These are phyloP conservation scores for Glaucidium brasilianum DNA, from an alignment of 2,113 vertebrate species.

Conservation along the genomic window DNA sequence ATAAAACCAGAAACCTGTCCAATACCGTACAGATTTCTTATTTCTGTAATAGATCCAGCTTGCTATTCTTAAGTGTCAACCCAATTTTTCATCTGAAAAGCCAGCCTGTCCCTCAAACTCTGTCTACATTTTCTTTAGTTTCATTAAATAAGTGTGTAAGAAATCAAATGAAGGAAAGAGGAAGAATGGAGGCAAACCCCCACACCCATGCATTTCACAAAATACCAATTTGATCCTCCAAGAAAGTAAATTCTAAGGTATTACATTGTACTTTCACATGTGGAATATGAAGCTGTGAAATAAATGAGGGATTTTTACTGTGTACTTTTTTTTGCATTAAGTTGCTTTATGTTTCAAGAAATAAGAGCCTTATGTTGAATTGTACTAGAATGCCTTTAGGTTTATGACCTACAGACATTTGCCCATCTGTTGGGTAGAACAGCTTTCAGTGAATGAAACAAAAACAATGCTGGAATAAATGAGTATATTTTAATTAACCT, in stretches of 20 bases:
- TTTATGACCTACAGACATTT: conserved; percentile 71
- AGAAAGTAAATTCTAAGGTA: not conserved
- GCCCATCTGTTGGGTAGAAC: conserved; percentile 63
- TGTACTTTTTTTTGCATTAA: conserved; percentile 36
- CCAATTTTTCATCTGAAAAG: not conserved
- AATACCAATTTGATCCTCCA: not conserved
- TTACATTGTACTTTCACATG: conserved; percentile 16
- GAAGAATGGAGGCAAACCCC: not conserved
- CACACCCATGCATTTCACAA: not conserved
- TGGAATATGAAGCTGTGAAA: conserved; percentile 42
- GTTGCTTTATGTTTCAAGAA: conserved; percentile 60
- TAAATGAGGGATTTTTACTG: conserved; percentile 52
- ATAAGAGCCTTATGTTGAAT: conserved; percentile 64
- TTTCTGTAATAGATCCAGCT: not conserved
- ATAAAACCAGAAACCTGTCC: not conserved
- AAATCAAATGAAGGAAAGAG: not conserved
- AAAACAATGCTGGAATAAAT: conserved; percentile 30
- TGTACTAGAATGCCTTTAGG: conserved; percentile 58
- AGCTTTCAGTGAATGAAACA: conserved; percentile 50
- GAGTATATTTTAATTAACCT: conserved; percentile 66
- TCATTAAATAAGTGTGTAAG: not conserved
- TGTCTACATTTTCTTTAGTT: not conserved
- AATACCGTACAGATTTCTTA: not conserved
- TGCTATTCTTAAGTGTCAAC: not conserved
- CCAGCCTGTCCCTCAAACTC: not conserved